These are phyloP conservation scores for Drosophila infuscata DNA, from an alignment of 2,888 invertebrate species.

Conservation along the genomic window DNA sequence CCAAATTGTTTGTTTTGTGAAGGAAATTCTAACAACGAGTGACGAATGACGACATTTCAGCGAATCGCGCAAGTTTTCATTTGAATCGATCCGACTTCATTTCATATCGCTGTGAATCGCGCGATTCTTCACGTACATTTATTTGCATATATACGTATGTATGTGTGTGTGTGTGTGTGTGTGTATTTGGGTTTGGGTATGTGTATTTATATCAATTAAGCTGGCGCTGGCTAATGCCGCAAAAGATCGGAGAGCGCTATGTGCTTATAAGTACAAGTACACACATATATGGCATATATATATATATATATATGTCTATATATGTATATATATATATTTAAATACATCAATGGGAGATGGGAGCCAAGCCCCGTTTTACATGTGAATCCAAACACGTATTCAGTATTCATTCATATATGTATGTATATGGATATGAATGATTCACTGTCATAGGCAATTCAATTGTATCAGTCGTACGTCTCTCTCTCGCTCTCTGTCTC, in stretches of 20 bases:
- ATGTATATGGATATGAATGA: conserved; percentile 25
- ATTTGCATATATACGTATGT: background rate
- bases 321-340: background rate
- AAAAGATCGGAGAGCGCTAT: background rate
- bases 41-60: conserved; percentile 9
- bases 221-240: background rate
- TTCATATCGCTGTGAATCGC: background rate
- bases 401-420: conserved; percentile 1
- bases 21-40: background rate
- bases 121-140: background rate
- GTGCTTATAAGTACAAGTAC: background rate
- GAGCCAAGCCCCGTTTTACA: conserved; percentile 3
- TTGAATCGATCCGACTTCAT: background rate
- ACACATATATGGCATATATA: background rate
- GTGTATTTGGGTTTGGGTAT: background rate
- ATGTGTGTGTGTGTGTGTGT: background rate
- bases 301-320: background rate
- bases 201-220: background rate
- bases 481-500: background rate
- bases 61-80: conserved; percentile 4
- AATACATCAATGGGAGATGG: background rate
- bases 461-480: conserved; percentile 39
- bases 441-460: conserved; percentile 47
- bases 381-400: background rate
- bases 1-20: background rate